phyloP scores from a whole-genome alignment of 2,113 vertebrate genomes.

The Falcunculus frontatus region DNA sequence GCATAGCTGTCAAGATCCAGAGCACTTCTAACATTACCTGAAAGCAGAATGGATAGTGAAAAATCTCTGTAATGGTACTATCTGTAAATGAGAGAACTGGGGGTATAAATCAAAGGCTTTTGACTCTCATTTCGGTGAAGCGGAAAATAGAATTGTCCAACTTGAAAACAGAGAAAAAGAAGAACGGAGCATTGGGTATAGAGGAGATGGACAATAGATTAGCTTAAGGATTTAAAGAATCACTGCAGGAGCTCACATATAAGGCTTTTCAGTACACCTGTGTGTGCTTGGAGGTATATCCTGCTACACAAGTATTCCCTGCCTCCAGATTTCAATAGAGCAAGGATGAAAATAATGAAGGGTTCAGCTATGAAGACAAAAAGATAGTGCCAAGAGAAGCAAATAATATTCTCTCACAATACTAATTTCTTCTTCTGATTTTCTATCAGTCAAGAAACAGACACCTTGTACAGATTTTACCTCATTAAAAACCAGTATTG shows the following conservation, averaged over 20 bases:
- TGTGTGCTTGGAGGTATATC: not conserved
- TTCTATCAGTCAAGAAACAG: not conserved
- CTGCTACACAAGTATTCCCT: not conserved
- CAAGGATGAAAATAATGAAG: not conserved
- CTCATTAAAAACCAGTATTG: conserved; percentile 18
- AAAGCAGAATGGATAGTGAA: conserved; percentile 25
- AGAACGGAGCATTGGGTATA: not conserved
- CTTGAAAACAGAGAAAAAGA: conserved; percentile 31
- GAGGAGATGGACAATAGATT: conserved; percentile 10
- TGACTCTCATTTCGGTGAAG: conserved; percentile 18
- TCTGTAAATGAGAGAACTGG: conserved; percentile 33
- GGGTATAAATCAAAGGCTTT: conserved; percentile 41
- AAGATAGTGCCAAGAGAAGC: not conserved
- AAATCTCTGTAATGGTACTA: conserved; percentile 14
- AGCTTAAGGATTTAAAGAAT: conserved; percentile 5
- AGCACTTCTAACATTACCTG: conserved; percentile 36
- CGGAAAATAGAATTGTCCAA: conserved; percentile 18
- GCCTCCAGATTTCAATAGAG: not conserved
- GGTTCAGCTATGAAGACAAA: not conserved
- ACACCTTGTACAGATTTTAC: not conserved
- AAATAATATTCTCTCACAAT: not conserved
- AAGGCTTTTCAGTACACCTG: not conserved
- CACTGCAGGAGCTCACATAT: not conserved
- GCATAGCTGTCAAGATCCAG: conserved; percentile 19
- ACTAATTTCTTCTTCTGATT: conserved; percentile 19